These are phyloP conservation scores for Micrasema longulum DNA, from an alignment of 1,140 invertebrate species.

Conservation along the genomic window DNA sequence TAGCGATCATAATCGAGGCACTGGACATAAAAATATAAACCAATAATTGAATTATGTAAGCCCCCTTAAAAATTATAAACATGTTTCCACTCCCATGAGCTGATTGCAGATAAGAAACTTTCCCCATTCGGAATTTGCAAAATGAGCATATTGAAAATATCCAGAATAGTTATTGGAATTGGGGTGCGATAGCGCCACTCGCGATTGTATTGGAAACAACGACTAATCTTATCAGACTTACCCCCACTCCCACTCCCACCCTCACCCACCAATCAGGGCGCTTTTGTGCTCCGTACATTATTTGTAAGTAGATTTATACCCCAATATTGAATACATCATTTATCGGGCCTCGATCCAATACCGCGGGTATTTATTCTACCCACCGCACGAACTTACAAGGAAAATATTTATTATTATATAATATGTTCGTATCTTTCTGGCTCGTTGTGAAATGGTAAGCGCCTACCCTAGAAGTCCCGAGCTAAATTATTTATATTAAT, in stretches of 20 bases:
- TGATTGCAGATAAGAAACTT: slow-evolving; percentile 18
- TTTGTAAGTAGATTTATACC: slow-evolving; percentile 54
- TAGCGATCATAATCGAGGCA: no score
- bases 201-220: slow-evolving; percentile 51
- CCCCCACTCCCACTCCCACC: slow-evolving; percentile 41
- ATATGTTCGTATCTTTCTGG: no score
- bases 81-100: no score
- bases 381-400: no score
- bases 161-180: slow-evolving; percentile 17
- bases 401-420: no score
- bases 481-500: no score
- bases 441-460: no score
- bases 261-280: slow-evolving; percentile 50
- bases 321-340: slow-evolving; percentile 53
- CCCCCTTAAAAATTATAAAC: no score
- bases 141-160: slow-evolving; percentile 38
- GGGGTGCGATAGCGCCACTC: slow-evolving; percentile 39
- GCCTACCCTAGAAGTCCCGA: no score
- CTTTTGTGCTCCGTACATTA: slow-evolving; percentile 48
- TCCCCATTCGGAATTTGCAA: slow-evolving; percentile 20
- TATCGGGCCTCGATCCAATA: slow-evolving; percentile 21
- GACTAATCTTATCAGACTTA: slow-evolving; percentile 53
- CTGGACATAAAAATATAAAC: no score
- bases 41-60: no score
- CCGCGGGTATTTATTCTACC: neutral